Base-by-base conservation (phyloP, 92 coral and sea anemone genomes). In the Desmophyllum pertusum region DNA sequence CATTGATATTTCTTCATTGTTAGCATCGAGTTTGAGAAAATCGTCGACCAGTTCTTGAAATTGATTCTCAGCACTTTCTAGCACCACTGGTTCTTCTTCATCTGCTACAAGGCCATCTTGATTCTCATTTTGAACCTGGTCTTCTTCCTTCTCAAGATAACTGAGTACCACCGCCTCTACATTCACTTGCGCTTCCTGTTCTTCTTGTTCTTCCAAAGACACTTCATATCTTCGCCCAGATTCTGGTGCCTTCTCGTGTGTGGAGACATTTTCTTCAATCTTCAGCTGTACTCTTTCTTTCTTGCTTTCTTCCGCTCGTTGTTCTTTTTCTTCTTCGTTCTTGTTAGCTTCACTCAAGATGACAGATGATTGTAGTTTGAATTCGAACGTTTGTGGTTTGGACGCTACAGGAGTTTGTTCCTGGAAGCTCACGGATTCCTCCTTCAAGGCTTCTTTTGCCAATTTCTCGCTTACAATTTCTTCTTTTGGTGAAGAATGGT, bases 71-170 rank as follows among this genome's bases (percentile, higher is more conserved):
- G 11, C 8, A 6, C 4, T 8, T 48, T 29, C 14, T 5, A 68
- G 30, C 15, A 53, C 51, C 8, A 37, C 41, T 2, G 30, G 67
- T 9, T 38, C 41, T 55, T 70, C 77, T 21, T 81, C 53, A 5
- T 50, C 67, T 15, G 10, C 25, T 33, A 21, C 11, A 21, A 40
- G 25, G 42, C 39, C 67, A 19, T 81, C 65, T 37, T 23, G 37
- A 27, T 3, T 10, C 25, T 38, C 30, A 29, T 63, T 10, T 45
- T 64, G 38, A 31, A 18, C 0, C 29, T 50, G 52, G 23, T 21
- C 70, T 78, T 59, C 45, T 25, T 50, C 17, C 25, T 70, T 37
- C 10, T 39, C 85, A 25, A 78, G 76, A 29, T 69, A 69, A 74
- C 30, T 30, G 38, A 70, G 70, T 19, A 21, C 13, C 38, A 70